phyloP scores from a whole-genome alignment of 1,140 invertebrate genomes.

The Nephotettix cincticeps region DNA sequence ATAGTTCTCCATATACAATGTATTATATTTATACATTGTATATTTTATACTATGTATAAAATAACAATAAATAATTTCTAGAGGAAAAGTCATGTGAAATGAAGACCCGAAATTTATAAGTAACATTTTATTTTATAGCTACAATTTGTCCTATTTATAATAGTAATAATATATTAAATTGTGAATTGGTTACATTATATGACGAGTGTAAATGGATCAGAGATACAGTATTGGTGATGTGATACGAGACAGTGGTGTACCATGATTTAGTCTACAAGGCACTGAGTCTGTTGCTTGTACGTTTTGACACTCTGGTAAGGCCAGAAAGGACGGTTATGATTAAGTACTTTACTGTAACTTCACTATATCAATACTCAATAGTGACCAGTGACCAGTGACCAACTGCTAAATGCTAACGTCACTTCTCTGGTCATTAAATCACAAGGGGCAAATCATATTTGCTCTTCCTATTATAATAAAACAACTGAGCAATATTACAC shows the following conservation, averaged over 20 bases:
- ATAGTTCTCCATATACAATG: no score
- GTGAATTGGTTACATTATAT: not conserved
- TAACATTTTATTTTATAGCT: slow-evolving; percentile 21
- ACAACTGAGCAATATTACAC: slow-evolving; percentile 17
- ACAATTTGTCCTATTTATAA: slow-evolving; percentile 22
- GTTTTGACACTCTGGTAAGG: slow-evolving; percentile 20
- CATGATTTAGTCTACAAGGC: not conserved
- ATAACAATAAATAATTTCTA: no score
- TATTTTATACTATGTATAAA: no score
- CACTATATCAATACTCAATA: not conserved
- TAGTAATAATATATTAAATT: slow-evolving; percentile 11
- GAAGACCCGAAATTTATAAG: slow-evolving; percentile 6
- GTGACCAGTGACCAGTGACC: not conserved
- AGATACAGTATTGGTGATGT: not conserved
- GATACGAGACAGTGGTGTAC: not conserved
- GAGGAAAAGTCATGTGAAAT: no score
- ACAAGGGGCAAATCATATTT: slow-evolving; percentile 15
- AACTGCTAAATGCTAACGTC: not conserved
- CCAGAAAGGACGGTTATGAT: slow-evolving; percentile 4
- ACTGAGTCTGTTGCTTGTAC: slow-evolving; percentile 3
- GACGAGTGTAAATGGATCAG: not conserved
- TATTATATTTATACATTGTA: no score
- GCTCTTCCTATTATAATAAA: slow-evolving; percentile 17
- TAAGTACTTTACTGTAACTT: slow-evolving; percentile 6
- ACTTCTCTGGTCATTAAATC: not conserved